A percentile compares a stretch with the other conserved stretches of the same genome.
Conservation (phyloP, 2,888 invertebrate genomes). For the Stenodema calcarata region DNA sequence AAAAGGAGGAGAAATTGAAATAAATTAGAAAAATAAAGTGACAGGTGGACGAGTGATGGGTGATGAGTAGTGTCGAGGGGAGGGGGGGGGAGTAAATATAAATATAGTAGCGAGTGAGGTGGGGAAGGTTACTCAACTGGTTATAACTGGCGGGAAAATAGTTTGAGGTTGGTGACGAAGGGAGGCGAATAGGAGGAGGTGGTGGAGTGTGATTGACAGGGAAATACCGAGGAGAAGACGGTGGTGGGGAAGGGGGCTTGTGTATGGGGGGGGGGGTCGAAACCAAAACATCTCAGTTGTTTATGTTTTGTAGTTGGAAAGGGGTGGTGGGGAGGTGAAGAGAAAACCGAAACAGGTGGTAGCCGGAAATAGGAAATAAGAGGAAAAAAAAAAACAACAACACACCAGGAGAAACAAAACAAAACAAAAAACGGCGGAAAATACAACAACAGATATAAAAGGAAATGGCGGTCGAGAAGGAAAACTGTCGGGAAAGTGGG, state of each 20-base stretch:
- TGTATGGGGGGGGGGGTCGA: background rate
- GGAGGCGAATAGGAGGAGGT: background rate
- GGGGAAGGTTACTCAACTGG: background rate
- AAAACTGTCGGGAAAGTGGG: constrained; percentile 24
- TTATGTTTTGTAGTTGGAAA: background rate
- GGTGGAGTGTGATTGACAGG: background rate
- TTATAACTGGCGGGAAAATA: background rate
- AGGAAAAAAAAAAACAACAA: background rate
- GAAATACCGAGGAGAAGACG: background rate
- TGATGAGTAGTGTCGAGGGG: background rate
- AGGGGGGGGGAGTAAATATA: background rate
- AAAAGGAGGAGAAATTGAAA: background rate
- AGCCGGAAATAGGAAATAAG: background rate
- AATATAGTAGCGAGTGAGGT: background rate
- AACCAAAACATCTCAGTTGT: background rate
- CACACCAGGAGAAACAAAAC: background rate
- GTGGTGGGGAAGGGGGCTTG: background rate
- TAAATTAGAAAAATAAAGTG: background rate
- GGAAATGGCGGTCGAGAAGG: constrained; percentile 9
- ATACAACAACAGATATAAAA: background rate
- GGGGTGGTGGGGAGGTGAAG: background rate
- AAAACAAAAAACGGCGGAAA: background rate
- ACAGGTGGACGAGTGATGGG: background rate
- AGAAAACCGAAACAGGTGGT: background rate
- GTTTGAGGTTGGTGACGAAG: background rate